Conservation (phyloP, 2,797 vertebrate genomes). For the Anomalospiza imberbis region DNA sequence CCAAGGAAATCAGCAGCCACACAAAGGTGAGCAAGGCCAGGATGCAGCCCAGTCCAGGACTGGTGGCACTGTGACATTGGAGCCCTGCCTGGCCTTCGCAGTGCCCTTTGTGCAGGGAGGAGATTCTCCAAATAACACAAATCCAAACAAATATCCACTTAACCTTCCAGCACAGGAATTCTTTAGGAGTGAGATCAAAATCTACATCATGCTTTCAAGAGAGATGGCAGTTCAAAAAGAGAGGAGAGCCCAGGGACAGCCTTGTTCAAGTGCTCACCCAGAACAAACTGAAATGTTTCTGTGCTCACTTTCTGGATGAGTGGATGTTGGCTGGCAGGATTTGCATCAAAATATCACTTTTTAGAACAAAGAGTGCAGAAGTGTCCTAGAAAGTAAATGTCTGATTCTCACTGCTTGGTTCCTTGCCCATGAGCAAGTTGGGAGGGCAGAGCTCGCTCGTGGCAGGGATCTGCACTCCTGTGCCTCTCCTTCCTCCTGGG, state of each 20-base stretch:
- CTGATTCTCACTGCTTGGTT: not conserved
- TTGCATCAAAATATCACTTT: slow-evolving; percentile 10
- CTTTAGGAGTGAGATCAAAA: slow-evolving; percentile 21
- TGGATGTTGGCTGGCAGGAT: not conserved
- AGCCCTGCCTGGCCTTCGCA: not conserved
- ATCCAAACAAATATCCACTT: slow-evolving; percentile 30
- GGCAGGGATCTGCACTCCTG: not conserved
- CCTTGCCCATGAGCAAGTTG: not conserved
- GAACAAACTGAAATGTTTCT: not conserved
- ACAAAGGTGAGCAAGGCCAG: not conserved
- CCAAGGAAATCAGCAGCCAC: not conserved
- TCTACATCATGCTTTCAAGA: not conserved
- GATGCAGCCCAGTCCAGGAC: not conserved
- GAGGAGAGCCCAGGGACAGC: not conserved
- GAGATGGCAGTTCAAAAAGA: not conserved
- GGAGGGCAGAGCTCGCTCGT: accelerated
- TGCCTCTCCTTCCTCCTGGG: not conserved
- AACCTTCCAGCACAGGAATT: slow-evolving; percentile 26
- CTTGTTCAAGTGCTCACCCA: not conserved
- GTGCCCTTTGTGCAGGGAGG: not conserved
- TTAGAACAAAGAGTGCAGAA: slow-evolving; percentile 4
- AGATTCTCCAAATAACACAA: slow-evolving; percentile 38
- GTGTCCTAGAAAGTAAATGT: not conserved
- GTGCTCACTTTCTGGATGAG: not conserved
- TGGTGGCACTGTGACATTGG: not conserved